Base-by-base conservation (phyloP, 2,113 vertebrate species). In the Barbus barbus region DNA sequence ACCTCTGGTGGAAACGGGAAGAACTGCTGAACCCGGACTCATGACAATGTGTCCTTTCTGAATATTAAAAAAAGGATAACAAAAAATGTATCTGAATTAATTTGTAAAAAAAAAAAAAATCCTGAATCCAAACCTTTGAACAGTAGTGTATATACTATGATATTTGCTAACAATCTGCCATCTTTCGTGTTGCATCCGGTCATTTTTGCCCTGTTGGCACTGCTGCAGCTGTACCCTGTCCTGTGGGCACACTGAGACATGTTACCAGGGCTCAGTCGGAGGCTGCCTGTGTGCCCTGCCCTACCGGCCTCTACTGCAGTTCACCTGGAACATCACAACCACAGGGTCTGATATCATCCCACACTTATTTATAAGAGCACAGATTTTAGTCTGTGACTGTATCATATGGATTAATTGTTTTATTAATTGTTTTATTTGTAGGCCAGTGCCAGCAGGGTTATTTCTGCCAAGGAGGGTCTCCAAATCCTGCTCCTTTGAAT, bases 391-490 rank as follows among this genome's bases (percentile, higher is more conserved):
- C 46, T 51, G 6, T 75, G 44, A 20, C 26, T 31, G 13, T 75
- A 46, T 72, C 51, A 31, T 77, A 44, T 58, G 44, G 3, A 69
- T 63, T 44, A 26, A 22, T 48, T 88, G 41, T 78, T n/a, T n/a
- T n/a, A n/a, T n/a, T n/a, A n/a, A n/a, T n/a, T 83, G 74, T 33
- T 38, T 26, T 75, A 22, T 80, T 26, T 75, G 18, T 78, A 98
- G 97, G 96, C 38, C 89, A 73, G 5, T 98, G 97, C 87, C 92
- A 93, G 13, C 89, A 95, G 24, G 96, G 97, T 8, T 96, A 93
- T 92, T 96, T 95, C 89, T 99, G 96, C 14, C 91, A 94, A n/a
- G 94, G 94, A 78, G 96, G 95, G 9, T 96, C 96, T 26, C 75
- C 84, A 0, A 91, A 91, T 58, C 91, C 95, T 16, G 88, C 93